Base-by-base conservation (phyloP, 2,113 vertebrate genomes). In the Solea solea region DNA sequence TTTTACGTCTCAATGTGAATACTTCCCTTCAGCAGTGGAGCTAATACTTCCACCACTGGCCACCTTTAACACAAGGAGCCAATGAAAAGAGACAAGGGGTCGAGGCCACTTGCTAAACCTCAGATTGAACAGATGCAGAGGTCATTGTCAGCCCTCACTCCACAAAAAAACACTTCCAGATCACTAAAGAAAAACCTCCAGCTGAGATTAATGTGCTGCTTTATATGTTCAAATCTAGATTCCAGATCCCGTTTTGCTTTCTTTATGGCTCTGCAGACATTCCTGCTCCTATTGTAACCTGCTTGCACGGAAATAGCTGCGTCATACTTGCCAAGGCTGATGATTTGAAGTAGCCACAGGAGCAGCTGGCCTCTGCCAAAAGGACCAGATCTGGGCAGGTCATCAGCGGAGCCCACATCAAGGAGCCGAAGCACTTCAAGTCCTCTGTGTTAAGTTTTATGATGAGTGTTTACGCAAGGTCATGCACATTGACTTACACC, bases 381-480 rank as follows among this genome's bases (percentile, higher is more conserved):
- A 73, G 59, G 62, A 80, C 8, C 82, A 55, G 87, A 72, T 93
- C 91, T 92, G 91, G 48, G 64, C 73, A 87, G 86, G 81, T 86
- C 88, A 89, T 92, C 90, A 92, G 77, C 64, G 27, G 25, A 71
- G 76, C 65, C 86, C 87, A 85, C 85, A 85, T 90, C 85, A 90
- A 90, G 82, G 84, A 63, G 62, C 88, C 56, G 66, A 16, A 67
- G 83, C 74, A 66, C 78, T 86, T 87, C 78, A 86, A 91, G 83
- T 90, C 81, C 74, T 85, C 77, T 54, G 83, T 68, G 87, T 90
- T 89, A 88, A 91, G 86, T 88, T 92, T 94, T 91, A 94, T 77
- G 80, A 85, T 88, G 84, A 89, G 91, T 93, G 91, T 93, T 93
- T 93, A 93, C 90, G 84, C 85, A 82, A 80, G 91, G 91, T 94